phyloP scores from a whole-genome alignment of 2,797 vertebrate genomes.

The Pseudopleuronectes americanus region DNA sequence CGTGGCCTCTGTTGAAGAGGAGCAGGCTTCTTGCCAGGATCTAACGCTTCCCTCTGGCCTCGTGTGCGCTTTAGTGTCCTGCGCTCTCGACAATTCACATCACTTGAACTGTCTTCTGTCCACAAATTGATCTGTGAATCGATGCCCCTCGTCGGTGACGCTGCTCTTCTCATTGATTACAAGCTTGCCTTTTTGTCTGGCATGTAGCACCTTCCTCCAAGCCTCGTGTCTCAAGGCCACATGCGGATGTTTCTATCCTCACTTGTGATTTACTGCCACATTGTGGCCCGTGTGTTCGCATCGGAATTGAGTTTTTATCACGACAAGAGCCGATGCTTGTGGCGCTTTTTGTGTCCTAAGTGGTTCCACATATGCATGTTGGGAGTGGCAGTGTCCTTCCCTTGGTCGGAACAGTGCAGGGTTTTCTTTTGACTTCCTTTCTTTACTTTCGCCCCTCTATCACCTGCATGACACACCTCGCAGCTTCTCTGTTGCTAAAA shows the following conservation, averaged over 20 bases:
- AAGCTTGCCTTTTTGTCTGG: slow-evolving; percentile 31
- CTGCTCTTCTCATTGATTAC: slow-evolving; percentile 12
- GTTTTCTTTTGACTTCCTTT: slow-evolving; percentile 28
- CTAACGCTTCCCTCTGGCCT: slow-evolving; percentile 49
- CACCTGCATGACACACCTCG: slow-evolving; percentile 27
- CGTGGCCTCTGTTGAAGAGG: slow-evolving; percentile 30
- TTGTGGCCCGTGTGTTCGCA: slow-evolving; percentile 12
- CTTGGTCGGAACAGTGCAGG: slow-evolving; percentile 22
- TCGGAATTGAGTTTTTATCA: background rate
- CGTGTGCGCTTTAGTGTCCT: slow-evolving; percentile 28
- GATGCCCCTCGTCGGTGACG: slow-evolving; percentile 9
- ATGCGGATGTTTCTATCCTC: slow-evolving; percentile 6
- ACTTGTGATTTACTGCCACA: background rate
- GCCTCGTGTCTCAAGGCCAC: slow-evolving; percentile 12
- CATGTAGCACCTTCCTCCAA: slow-evolving; percentile 25
- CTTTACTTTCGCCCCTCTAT: background rate
- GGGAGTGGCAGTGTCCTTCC: slow-evolving; percentile 12
- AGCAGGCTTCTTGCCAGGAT: slow-evolving; percentile 36
- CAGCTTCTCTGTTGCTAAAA: slow-evolving; percentile 12
- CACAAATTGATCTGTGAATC: slow-evolving; percentile 34
- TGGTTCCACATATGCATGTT: slow-evolving; percentile 4
- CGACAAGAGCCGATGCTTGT: background rate
- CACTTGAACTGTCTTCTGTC: slow-evolving; percentile 47
- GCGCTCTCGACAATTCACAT: slow-evolving; percentile 38
- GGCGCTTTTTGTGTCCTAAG: background rate